Evolutionary conservation across 2,113 vertebrate genomes (phyloP).

Genomic region (Scomber japonicus): DNA sequence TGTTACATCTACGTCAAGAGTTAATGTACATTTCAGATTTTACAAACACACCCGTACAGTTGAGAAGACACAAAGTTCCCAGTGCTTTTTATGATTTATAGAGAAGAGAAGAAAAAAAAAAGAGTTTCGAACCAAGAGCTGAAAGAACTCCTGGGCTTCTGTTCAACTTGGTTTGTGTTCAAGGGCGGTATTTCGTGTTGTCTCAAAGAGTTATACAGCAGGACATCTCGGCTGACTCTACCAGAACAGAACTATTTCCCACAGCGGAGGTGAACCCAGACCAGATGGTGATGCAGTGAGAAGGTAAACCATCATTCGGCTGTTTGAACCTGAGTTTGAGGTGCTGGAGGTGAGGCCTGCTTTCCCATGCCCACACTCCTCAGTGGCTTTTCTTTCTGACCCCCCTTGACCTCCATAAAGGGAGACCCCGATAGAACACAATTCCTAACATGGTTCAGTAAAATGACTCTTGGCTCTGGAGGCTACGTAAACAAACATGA

Average conservation of each 20-base stretch:
- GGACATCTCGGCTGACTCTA: conserved; percentile 11
- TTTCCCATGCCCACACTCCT: background rate
- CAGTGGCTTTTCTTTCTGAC: background rate
- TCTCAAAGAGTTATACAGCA: conserved; percentile 23
- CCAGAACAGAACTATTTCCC: conserved; percentile 26
- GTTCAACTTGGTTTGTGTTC: conserved; percentile 38
- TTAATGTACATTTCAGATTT: background rate
- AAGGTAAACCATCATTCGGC: background rate
- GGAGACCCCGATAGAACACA: background rate
- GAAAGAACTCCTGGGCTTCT: conserved; percentile 1
- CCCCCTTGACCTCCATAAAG: background rate
- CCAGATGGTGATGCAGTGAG: conserved; percentile 7
- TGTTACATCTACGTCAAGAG: background rate
- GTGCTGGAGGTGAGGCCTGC: background rate
- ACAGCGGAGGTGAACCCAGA: conserved; percentile 19
- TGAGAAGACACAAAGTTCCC: conserved; percentile 4
- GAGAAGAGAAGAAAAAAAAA: background rate
- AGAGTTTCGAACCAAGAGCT: background rate
- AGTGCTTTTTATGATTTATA: conserved; percentile 2
- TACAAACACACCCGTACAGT: background rate
- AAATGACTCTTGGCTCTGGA: background rate
- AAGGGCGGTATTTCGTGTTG: conserved; percentile 23
- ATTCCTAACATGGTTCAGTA: background rate
- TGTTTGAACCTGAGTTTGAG: background rate
- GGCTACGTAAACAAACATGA: too few species aligned